phyloP scores from a whole-genome alignment of 2,888 invertebrate species.

The Phrixothrix hirtus region DNA sequence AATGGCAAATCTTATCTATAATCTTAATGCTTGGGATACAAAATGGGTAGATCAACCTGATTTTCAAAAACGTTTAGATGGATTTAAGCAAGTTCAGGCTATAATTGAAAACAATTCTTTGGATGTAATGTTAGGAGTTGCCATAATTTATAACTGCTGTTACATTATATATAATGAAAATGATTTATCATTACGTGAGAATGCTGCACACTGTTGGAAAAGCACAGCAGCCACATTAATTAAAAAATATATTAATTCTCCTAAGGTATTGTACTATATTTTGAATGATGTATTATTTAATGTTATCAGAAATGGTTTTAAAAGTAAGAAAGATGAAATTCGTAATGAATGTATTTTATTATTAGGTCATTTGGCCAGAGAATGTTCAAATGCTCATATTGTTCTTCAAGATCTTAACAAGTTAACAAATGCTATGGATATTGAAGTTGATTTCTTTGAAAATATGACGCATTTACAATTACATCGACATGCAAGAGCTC shows the following conservation, averaged over 20 bases:
- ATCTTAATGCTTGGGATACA: slow-evolving; percentile 86
- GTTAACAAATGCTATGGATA: slow-evolving; percentile 70
- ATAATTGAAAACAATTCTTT: slow-evolving; percentile 60
- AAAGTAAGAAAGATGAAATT: slow-evolving; percentile 70
- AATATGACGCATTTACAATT: slow-evolving; percentile 87
- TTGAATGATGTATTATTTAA: slow-evolving; percentile 74
- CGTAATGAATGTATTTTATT: slow-evolving; percentile 79
- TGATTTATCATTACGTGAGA: slow-evolving; percentile 82
- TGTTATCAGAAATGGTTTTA: slow-evolving; percentile 73
- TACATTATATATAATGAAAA: slow-evolving; percentile 76
- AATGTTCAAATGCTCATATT: slow-evolving; percentile 71
- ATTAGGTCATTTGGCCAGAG: slow-evolving; percentile 74
- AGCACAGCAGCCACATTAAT: slow-evolving; percentile 68
- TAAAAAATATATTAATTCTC: slow-evolving; percentile 59
- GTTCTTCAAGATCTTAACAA: slow-evolving; percentile 72
- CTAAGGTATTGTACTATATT: slow-evolving; percentile 66
- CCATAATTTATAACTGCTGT: slow-evolving; percentile 82
- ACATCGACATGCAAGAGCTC: slow-evolving; percentile 82
- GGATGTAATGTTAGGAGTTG: slow-evolving; percentile 67
- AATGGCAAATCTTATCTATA: slow-evolving; percentile 61
- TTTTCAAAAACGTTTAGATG: slow-evolving; percentile 78
- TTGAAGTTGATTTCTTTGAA: slow-evolving; percentile 92
- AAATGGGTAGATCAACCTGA: slow-evolving; percentile 94
- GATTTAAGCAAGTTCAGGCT: slow-evolving; percentile 70
- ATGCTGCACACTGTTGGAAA: slow-evolving; percentile 74